Percentiles rank a stretch among this genome's conserved stretches.
phyloP scores from a whole-genome alignment of 2,888 invertebrate genomes.

The Platycnemis pennipes region DNA sequence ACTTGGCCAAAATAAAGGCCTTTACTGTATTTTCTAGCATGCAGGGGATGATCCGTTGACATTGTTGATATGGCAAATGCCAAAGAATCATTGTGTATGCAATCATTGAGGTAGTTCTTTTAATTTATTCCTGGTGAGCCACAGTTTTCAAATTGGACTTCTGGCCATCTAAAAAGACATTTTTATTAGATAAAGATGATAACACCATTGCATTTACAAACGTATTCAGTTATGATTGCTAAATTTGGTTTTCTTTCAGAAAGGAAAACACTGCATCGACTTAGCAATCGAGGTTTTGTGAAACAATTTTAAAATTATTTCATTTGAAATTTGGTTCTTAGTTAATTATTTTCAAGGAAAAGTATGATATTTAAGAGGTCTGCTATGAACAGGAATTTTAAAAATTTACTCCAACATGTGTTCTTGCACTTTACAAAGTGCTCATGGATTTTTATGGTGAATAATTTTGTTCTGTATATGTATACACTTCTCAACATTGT shows the following conservation, averaged over 20 bases:
- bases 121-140: neutral
- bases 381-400: neutral
- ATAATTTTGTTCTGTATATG: slow-evolving; percentile 9
- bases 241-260: neutral
- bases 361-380: neutral
- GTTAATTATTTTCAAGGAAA: neutral
- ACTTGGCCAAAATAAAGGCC: slow-evolving; percentile 31
- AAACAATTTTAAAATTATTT: neutral
- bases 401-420: slow-evolving; percentile 45
- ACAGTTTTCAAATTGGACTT: neutral
- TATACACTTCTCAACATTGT: neutral
- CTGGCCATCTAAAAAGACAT: neutral
- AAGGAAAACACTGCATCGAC: neutral
- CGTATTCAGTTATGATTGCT: neutral
- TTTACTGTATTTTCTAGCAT: slow-evolving; percentile 52
- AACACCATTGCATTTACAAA: slow-evolving; percentile 26
- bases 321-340: neutral
- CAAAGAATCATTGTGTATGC: slow-evolving; percentile 43
- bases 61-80: slow-evolving; percentile 45
- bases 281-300: neutral
- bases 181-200: neutral
- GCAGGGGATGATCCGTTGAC: slow-evolving; percentile 52
- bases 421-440: slow-evolving; percentile 21
- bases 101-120: neutral
- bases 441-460: slow-evolving; percentile 7